Evolutionary conservation across 2,797 vertebrate genomes (phyloP).

Genomic region (Manis crassicaudata): DNA sequence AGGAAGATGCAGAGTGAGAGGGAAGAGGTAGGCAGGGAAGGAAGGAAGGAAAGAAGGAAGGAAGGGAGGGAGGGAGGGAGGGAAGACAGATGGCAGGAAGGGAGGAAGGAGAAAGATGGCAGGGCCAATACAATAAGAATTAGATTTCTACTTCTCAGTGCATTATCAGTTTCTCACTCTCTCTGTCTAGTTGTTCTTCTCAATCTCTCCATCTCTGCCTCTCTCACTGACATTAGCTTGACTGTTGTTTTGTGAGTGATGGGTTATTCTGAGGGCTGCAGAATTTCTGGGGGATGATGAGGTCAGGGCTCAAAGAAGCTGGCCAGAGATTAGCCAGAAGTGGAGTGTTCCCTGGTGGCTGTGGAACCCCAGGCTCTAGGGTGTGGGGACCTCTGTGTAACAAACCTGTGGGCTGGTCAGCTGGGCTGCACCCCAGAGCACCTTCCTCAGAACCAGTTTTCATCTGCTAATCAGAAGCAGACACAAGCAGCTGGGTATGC

Average conservation of each 20-base stretch:
- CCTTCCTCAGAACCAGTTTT: slow-evolving; percentile 81
- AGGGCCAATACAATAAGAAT: slow-evolving; percentile 15
- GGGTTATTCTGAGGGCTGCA: neutral
- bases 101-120: neutral
- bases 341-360: slow-evolving; percentile 55
- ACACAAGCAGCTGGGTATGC: slow-evolving; percentile 66
- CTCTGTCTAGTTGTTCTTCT: neutral
- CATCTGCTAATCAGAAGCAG: slow-evolving; percentile 85
- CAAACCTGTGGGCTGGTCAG: slow-evolving; percentile 58
- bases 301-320: slow-evolving; percentile 60
- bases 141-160: slow-evolving; percentile 14
- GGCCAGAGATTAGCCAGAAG: slow-evolving; percentile 11
- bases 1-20: neutral
- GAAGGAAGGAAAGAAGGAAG: neutral
- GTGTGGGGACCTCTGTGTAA: neutral
- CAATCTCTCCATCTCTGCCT: neutral
- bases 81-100: too few species aligned
- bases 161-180: neutral
- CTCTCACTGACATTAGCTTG: neutral
- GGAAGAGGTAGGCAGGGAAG: accelerated
- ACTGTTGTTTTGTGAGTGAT: slow-evolving; percentile 37
- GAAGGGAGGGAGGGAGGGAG: neutral
- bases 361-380: slow-evolving; percentile 11
- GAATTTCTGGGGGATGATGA: neutral
- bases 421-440: slow-evolving; percentile 63